Conservation (phyloP, 2,113 vertebrate genomes). For the Nycticorax nycticorax region DNA sequence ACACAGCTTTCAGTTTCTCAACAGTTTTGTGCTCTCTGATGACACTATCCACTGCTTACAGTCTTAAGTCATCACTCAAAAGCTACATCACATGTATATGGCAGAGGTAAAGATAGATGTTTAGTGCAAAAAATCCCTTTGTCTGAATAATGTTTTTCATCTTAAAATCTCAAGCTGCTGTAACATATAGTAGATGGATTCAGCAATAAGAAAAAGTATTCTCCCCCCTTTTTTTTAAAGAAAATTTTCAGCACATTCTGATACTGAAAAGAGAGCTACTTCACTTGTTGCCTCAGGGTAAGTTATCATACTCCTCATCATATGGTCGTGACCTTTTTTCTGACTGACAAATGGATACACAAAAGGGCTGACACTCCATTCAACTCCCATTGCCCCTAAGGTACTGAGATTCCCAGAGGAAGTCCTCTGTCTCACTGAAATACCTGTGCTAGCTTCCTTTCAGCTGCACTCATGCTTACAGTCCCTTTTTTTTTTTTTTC, state of each 20-base stretch:
- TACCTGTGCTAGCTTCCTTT: not conserved
- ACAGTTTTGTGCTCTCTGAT: not conserved
- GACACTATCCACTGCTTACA: not conserved
- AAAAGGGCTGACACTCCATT: not conserved
- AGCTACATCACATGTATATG: not conserved
- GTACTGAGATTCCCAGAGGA: not conserved
- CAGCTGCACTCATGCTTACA: not conserved
- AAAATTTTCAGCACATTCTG: not conserved
- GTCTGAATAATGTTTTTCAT: not conserved
- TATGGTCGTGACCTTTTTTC: not conserved
- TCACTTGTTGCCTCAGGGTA: not conserved
- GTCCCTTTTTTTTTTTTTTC: too few species aligned
- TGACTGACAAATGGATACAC: not conserved
- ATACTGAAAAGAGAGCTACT: not conserved
- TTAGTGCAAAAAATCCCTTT: not conserved
- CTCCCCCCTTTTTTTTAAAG: not conserved
- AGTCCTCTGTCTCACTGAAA: not conserved
- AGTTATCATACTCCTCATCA: not conserved
- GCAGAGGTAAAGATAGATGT: not conserved
- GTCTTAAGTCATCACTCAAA: not conserved
- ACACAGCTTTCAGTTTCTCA: not conserved
- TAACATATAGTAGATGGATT: not conserved
- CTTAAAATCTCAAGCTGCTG: not conserved
- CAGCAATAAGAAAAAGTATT: not conserved
- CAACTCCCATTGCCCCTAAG: not conserved